Base-by-base conservation (phyloP, 2,888 invertebrate species). In the Heliconius ismenius region DNA sequence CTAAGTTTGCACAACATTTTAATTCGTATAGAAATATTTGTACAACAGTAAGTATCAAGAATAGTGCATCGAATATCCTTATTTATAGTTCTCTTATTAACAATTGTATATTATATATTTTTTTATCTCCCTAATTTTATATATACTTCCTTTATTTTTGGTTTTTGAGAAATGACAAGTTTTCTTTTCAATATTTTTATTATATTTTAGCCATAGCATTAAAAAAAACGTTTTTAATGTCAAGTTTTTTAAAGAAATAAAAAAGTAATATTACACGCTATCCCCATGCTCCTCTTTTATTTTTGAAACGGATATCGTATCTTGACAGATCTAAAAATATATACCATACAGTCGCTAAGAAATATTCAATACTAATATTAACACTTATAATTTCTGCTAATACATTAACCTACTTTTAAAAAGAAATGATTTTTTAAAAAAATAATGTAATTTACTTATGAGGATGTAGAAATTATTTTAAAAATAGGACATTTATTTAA, bases 21-120 rank as follows among this genome's bases (percentile, higher is more conserved):
- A 84, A 86, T 86, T 85, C 81, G 83, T 86, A 86, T 87, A 89
- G 88, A 89, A 87, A 86, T 80, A 77, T 91, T 91, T 92, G 86
- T 91, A 92, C 92, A 93, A 91, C 87, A 92, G 91, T 84, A 83
- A 87, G 90, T 93, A 93, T 93, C 93, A 93, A 93, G 92, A 93
- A 92, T 93, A 92, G 82, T 81, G 74, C 74, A 69, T 68, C 67
- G 68, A 76, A 63, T 73, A 73, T 32, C 67, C 69, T 68, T 70
- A 26, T 74, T 67, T 62, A 62, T 24, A 72, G 72, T 39, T 60
- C 39, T 58, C 64, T 74, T 70, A 49, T 32, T 65, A 39, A 39
- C 18, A 62, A 26, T 21, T 18, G 26, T 39, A 39, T 26, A 26
- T 62, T 70, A 32, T n/a, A 32, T 58, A 13, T 70, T 70, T 58